Conservation (phyloP, 2,888 invertebrate genomes). For the Tiliacea aurago region DNA sequence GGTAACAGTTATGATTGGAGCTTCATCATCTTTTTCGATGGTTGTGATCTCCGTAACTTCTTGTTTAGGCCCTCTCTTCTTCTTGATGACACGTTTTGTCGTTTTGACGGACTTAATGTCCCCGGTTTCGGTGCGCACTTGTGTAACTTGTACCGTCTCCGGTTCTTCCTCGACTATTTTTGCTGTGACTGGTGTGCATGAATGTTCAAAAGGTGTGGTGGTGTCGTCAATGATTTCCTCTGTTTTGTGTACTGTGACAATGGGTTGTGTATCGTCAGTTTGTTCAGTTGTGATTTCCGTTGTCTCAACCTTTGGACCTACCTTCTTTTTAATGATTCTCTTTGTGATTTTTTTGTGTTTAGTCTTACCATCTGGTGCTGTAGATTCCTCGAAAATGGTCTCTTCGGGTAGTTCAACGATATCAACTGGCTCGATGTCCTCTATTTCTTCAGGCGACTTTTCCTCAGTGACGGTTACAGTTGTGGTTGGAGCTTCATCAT, state of each 20-base stretch:
- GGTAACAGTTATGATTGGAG: conserved; percentile 42
- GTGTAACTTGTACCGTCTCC: conserved; percentile 23
- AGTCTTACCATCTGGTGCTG: conserved; percentile 49
- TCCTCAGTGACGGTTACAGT: conserved; percentile 28
- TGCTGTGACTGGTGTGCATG: conserved; percentile 9
- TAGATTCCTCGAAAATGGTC: conserved; percentile 52
- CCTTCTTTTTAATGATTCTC: conserved; percentile 71
- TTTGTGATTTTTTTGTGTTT: conserved; percentile 61
- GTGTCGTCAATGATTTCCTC: conserved; percentile 36
- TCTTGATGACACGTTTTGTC: conserved; percentile 71
- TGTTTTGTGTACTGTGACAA: conserved; percentile 42
- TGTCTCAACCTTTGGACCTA: conserved; percentile 56
- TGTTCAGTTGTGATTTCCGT: conserved; percentile 67
- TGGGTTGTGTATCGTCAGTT: conserved; percentile 47
- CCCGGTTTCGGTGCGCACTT: conserved; percentile 64
- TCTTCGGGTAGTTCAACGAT: conserved; percentile 62
- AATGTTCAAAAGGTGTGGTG: conserved; percentile 21
- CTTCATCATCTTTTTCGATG: conserved; percentile 52
- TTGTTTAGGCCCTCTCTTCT: conserved; percentile 50
- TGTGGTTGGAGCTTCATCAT: conserved; percentile 65
- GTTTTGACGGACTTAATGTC: conserved; percentile 65
- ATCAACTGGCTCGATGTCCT: conserved; percentile 46
- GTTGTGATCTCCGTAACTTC: conserved; percentile 65
- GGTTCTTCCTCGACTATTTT: conserved; percentile 12
- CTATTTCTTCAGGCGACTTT: conserved; percentile 25